Conservation (phyloP, 2,113 vertebrate species). For the Cairina moschata region DNA sequence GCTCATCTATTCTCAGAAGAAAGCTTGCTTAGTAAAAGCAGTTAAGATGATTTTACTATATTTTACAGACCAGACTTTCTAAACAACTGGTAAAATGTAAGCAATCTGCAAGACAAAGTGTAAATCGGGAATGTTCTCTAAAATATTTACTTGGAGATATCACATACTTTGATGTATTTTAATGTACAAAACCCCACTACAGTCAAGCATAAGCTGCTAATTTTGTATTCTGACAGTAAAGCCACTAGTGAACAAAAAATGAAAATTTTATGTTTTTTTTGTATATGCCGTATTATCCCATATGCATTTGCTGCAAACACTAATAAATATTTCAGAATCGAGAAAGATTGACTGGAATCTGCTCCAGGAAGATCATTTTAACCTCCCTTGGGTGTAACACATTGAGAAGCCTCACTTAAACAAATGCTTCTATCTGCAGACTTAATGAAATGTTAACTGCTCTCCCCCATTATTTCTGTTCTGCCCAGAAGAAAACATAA, state of each 20-base stretch:
- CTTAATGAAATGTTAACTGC: neutral
- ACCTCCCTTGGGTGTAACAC: neutral
- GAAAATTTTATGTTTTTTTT: neutral
- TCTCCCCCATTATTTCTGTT: neutral
- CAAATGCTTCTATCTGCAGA: neutral
- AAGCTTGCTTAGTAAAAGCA: neutral
- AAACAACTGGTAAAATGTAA: neutral
- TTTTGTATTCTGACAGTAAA: neutral
- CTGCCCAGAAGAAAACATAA: neutral
- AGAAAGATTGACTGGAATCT: neutral
- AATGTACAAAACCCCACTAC: neutral
- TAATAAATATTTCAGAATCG: neutral
- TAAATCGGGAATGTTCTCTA: neutral
- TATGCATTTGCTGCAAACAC: neutral
- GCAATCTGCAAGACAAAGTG: neutral
- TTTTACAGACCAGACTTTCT: neutral
- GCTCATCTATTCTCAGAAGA: neutral
- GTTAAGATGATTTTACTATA: neutral
- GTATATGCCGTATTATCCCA: neutral
- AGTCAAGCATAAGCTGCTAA: neutral
- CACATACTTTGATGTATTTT: neutral
- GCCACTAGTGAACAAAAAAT: neutral
- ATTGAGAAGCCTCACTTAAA: neutral
- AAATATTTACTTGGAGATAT: neutral
- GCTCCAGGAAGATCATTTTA: neutral